These are phyloP conservation scores for Lethenteron reissneri DNA, from an alignment of 2,113 vertebrate species.

Conservation along the genomic window DNA sequence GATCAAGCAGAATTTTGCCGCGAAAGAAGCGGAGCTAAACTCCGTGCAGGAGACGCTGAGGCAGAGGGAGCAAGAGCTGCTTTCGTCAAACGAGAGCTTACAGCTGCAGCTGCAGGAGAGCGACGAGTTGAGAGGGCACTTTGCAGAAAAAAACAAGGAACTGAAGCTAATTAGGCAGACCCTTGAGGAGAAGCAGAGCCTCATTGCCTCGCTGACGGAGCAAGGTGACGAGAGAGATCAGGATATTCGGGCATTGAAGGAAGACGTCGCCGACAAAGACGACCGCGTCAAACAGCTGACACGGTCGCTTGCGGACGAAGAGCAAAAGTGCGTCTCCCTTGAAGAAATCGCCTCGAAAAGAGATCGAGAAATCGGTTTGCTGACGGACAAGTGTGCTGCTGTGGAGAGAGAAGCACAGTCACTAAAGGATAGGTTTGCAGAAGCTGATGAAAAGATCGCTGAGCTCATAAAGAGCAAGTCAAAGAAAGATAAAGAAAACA, in stretches of 20 bases:
- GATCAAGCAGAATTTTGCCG: no score
- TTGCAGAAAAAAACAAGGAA: no score
- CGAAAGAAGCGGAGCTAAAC: no score
- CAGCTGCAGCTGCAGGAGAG: no score
- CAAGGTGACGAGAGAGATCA: not conserved
- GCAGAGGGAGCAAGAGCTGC: no score
- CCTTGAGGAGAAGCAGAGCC: no score
- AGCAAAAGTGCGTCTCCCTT: not conserved
- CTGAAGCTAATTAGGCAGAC: no score
- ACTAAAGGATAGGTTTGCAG: constrained; percentile 29
- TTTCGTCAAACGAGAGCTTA: no score
- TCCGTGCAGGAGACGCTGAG: no score
- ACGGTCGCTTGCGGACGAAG: not conserved
- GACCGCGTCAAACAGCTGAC: not conserved
- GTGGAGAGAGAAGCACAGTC: constrained; percentile 24
- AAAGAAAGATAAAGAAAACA: no score
- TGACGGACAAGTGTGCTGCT: constrained; percentile 16
- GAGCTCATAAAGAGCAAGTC: not conserved
- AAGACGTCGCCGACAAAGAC: not conserved
- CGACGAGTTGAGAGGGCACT: no score
- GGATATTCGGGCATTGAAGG: not conserved
- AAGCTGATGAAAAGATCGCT: constrained; percentile 28
- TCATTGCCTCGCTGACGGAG: not conserved
- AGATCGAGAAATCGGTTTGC: not conserved
- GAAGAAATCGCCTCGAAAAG: not conserved